phyloP scores from a whole-genome alignment of 2,113 vertebrate species.

The Crocuta crocuta region DNA sequence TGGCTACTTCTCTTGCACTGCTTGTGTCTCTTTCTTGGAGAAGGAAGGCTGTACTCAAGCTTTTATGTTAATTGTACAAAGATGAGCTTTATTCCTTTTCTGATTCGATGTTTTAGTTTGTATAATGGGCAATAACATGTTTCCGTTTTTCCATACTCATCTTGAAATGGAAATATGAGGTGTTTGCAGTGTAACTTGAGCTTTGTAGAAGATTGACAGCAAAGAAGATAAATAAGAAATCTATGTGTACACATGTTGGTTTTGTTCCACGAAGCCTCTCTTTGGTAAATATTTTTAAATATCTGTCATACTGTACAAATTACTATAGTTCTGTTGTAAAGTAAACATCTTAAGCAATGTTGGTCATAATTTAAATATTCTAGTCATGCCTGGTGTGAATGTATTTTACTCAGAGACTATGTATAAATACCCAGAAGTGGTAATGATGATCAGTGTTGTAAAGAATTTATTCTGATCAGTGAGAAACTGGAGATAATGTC shows the following conservation, averaged over 20 bases:
- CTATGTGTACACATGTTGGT: neutral
- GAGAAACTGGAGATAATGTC: conserved; percentile 65
- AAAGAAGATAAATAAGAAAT: neutral
- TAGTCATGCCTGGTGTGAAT: conserved; percentile 33
- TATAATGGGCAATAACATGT: conserved; percentile 45
- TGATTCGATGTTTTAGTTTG: conserved; percentile 6
- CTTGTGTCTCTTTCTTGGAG: neutral
- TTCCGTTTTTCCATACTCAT: conserved; percentile 23
- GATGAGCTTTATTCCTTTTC: conserved; percentile 31
- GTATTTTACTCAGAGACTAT: conserved; percentile 60
- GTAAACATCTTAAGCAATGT: conserved; percentile 43
- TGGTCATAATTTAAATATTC: conserved; percentile 40
- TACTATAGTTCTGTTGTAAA: conserved; percentile 58
- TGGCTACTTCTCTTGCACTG: neutral
- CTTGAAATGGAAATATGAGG: conserved; percentile 29
- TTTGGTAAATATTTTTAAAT: conserved; percentile 55
- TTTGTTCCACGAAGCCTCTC: neutral
- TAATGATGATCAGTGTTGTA: conserved; percentile 55
- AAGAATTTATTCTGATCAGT: conserved; percentile 73
- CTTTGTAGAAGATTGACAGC: neutral
- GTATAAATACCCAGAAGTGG: conserved; percentile 53
- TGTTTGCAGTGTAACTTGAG: conserved; percentile 19
- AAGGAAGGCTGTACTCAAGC: neutral
- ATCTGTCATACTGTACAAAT: conserved; percentile 52
- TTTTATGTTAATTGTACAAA: conserved; percentile 50